phyloP scores from a whole-genome alignment of 1,140 invertebrate genomes.

The Ceratina australensis region DNA sequence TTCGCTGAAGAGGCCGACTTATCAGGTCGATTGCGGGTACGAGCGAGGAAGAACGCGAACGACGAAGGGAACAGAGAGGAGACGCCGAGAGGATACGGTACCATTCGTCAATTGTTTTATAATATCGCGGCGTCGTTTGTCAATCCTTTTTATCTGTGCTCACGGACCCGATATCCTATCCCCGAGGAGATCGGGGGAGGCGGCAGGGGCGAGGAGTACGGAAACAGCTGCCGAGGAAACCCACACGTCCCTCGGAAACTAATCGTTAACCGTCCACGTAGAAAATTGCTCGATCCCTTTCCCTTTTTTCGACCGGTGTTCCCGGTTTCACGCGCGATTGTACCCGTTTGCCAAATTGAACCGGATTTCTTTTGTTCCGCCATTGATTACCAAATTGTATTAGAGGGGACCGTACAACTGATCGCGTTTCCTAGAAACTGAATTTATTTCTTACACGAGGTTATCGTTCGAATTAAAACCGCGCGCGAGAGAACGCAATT shows the following conservation, averaged over 20 bases:
- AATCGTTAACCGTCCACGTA: conserved; percentile 40
- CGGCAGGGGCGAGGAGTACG: conserved; percentile 3
- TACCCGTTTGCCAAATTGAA: neutral
- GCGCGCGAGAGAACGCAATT: too few relatives aligned
- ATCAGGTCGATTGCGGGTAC: conserved; percentile 42
- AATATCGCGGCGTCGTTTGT: conserved; percentile 68
- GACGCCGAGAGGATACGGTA: conserved; percentile 44
- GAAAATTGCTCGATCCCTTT: conserved; percentile 35
- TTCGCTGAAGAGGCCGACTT: conserved; percentile 72
- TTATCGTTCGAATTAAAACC: too few relatives aligned
- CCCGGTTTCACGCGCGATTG: conserved; percentile 1
- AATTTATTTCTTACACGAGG: too few relatives aligned
- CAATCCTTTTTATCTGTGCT: conserved; percentile 55
- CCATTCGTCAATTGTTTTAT: conserved; percentile 74
- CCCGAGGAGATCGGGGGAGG: neutral
- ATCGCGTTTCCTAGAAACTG: too few relatives aligned
- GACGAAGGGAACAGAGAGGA: conserved; percentile 13
- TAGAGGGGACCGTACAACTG: too few relatives aligned
- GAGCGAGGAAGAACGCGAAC: neutral
- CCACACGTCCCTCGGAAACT: conserved; percentile 4
- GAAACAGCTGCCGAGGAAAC: conserved; percentile 35
- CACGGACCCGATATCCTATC: neutral
- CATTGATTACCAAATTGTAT: neutral
- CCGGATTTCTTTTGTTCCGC: neutral
- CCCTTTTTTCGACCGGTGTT: conserved; percentile 6